These are phyloP conservation scores for Neocrepidodera transversa DNA, from an alignment of 2,888 invertebrate species.

Conservation along the genomic window DNA sequence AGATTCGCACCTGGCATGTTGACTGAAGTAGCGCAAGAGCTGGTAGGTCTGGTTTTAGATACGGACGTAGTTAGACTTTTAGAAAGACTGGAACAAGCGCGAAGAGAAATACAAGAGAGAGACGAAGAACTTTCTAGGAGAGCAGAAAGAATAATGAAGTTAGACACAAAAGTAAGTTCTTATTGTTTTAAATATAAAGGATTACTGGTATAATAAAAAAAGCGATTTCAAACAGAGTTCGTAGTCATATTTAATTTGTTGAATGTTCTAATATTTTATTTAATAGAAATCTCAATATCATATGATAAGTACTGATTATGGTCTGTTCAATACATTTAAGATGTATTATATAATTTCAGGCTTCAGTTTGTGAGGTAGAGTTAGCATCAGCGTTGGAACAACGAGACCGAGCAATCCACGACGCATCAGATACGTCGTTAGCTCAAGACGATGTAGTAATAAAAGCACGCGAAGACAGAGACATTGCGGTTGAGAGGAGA, in stretches of 20 bases:
- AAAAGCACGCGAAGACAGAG: conserved; percentile 83
- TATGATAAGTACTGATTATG: too few species aligned
- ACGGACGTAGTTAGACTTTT: conserved; percentile 76
- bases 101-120: conserved; percentile 76
- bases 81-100: conserved; percentile 79
- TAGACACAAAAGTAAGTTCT: conserved; percentile 74
- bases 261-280: too few species aligned
- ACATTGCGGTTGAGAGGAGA: conserved; percentile 79
- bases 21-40: conserved; percentile 75
- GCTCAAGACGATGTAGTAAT: conserved; percentile 83
- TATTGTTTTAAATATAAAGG: too few species aligned
- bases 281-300: too few species aligned
- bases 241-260: too few species aligned
- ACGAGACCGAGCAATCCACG: conserved; percentile 79
- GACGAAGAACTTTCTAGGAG: conserved; percentile 83
- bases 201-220: too few species aligned
- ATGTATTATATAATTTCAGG: conserved; percentile 56
- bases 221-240: too few species aligned
- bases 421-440: conserved; percentile 74
- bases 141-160: conserved; percentile 78
- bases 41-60: conserved; percentile 75
- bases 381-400: conserved; percentile 83
- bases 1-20: conserved; percentile 59
- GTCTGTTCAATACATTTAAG: too few species aligned
- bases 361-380: conserved; percentile 81